Evolutionary conservation across 2,113 vertebrate species (phyloP), one percentile per base, ranked within the genome.

Genomic region (Hydropotes inermis): DNA sequence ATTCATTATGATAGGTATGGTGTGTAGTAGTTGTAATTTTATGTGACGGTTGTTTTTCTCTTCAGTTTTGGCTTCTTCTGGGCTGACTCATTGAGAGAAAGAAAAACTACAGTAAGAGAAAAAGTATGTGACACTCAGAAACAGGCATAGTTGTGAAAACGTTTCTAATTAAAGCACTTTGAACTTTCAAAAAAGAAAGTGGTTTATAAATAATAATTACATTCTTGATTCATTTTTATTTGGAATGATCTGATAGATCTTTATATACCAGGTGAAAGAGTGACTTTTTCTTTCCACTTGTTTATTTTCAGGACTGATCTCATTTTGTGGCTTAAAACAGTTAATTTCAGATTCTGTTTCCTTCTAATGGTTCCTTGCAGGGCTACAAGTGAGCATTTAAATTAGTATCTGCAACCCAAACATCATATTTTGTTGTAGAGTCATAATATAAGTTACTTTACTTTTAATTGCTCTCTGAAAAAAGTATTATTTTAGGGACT

Each of bases 41-140:
- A 97, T 36, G 13, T 95, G 96, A 89, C 87, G 64, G 19, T 94
- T 96, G 45, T 88, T 97, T 97, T 98, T 97, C 60, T 87, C 95
- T 83, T 98, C 88, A 39, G 67, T 92, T 95, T 95, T 97, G 95
- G 87, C 95, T 61, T 98, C 98, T 98, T 98, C 96, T 97, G 84
- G 89, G 64, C 84, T 98, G 97, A 98, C 96, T 98, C 98, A 97
- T 28, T 95, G 94, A 97, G 70, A 93, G 98, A 97, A 97, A 98
- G 98, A 98, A 98, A 98, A 98, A 98, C 96, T 97, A 85, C 89
- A 97, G 97, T 97, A 98, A 98, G 45, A 89, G 93, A 95, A 98
- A 96, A 97, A 98, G 93, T 98, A 98, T 97, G 97, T 98, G 97
- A 67, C 97, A 98, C 96, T 97, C 98, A 97, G 94, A 98, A 98